Evolutionary conservation across 2,797 vertebrate species (phyloP), one percentile per base, ranked within the genome.

Genomic region (Gephyroberyx darwinii): DNA sequence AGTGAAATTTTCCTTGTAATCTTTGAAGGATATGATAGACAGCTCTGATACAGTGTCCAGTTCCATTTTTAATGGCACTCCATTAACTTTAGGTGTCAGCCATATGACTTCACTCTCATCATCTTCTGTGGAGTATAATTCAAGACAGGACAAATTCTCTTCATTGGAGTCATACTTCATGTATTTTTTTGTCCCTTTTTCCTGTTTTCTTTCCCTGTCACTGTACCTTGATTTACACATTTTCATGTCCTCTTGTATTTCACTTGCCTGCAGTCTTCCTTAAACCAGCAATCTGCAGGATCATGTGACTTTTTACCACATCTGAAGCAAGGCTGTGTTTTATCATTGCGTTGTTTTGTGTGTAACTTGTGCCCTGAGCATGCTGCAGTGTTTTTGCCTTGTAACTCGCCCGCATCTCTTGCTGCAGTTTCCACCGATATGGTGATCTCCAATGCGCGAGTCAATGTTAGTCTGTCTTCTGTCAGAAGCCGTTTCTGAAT

Each of bases 261-360:
- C 69, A 72, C 19, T 52, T 52, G 41, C 41, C 59, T 69, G 39
- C 65, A 64, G 65, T 65, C 59, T 74, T 74, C 70, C 55, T 74
- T 79, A 20, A 74, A 70, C 65, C 71, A 74, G 14, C 71, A 74
- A 12, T 74, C 60, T 26, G 17, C 48, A 12, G 57, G 13, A 12
- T 56, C 30, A 69, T 63, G 65, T 53, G 65, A 69, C 19, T 5
- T 65, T 35, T 70, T 69, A 13, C 71, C 71, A 54, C n/a, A 51
- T n/a, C 47, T 26, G 41, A 60, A 69, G 12, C 47, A 51, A 17
- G n/a, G 5, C 35, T 59, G 45, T 57, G 22, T n/a, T 60, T 14
- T 61, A 1, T 61, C 35, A 39, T 39, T 17, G 17, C 19, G 14
- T 69, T 48, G 14, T 69, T 48, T 47, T 35, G 31, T 58, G 26